Base-by-base conservation (phyloP, 2,888 invertebrate genomes). In the Leptinotarsa tumamoca region DNA sequence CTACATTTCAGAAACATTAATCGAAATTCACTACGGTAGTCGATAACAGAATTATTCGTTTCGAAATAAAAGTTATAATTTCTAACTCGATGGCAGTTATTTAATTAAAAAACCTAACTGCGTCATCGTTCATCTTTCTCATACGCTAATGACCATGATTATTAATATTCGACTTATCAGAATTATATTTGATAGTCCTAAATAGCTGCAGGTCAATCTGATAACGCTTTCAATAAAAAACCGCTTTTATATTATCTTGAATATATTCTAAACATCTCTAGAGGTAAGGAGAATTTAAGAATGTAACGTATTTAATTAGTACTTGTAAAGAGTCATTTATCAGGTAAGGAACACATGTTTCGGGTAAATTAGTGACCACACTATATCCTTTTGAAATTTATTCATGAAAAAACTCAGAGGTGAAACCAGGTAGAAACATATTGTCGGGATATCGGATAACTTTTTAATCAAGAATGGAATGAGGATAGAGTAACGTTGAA, bases 281-380 rank as follows among this genome's bases (percentile, higher is more conserved):
- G 67, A 54, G 67, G 56, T 72, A 67, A 43, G 71, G 63, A 27
- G 63, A 50, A 71, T 61, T 63, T 23, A 7, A 21, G 56, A 18
- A 56, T 69, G 54, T 43, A 69, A 58, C 58, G 21, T 61, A 70
- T 49, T 58, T 78, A 78, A 78, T 78, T 58, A 78, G 51, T 71
- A 70, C 50, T 75, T 71, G 74, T 73, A 76, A 76, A 68, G 73
- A 69, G 56, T 63, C 74, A 75, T 76, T 75, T 76, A 78, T 75
- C 71, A 76, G 67, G 67, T 61, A 72, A 67, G 63, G 71, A 78
- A 78, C 78, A 76, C 61, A 76, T 70, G 76, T 78, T 76, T 63
- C 51, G 27, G 43, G 54, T 61, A 50, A 56, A 78, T 76, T 76
- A 73, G 51, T 51, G 71, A 71, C 71, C 68, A 68, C 68, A 58